Evolutionary conservation across 2,888 invertebrate genomes (phyloP).

Genomic region (Pseudanteris insignis): DNA sequence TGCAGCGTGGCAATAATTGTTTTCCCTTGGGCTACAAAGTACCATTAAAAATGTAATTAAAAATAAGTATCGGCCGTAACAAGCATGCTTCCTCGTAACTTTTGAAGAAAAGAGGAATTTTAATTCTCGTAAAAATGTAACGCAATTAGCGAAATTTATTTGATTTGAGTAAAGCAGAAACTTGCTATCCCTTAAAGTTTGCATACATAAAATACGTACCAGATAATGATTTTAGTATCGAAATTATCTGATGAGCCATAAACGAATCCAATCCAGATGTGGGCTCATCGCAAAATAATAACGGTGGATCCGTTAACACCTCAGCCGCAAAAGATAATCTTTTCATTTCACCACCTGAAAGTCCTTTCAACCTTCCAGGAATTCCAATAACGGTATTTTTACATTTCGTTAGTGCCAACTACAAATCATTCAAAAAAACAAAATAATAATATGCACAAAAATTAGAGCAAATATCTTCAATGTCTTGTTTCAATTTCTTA

Average conservation of each 20-base stretch:
- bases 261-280: slow-evolving; percentile 96
- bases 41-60: neutral
- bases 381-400: slow-evolving; percentile 90
- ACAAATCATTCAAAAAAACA: too few species aligned
- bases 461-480: too few species aligned
- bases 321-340: slow-evolving; percentile 96
- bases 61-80: too few species aligned
- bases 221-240: slow-evolving; percentile 76
- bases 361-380: slow-evolving; percentile 86
- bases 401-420: slow-evolving; percentile 89
- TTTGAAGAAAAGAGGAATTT: too few species aligned
- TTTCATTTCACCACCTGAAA: slow-evolving; percentile 97
- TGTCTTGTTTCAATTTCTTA: too few species aligned
- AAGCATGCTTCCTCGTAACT: too few species aligned
- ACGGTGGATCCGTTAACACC: slow-evolving; percentile 91
- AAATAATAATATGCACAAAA: too few species aligned
- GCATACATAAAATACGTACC: slow-evolving; percentile 54
- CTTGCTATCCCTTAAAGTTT: neutral
- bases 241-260: slow-evolving; percentile 90
- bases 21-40: slow-evolving; percentile 75
- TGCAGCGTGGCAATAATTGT: slow-evolving; percentile 94
- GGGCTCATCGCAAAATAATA: slow-evolving; percentile 97
- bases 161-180: neutral
- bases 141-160: slow-evolving; percentile 11
- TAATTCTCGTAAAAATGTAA: slow-evolving; percentile 10